A percentile compares a stretch with the other conserved stretches of the same genome.
Evolutionary conservation across 2,797 vertebrate species (phyloP).

Genomic region (Erpetoichthys calabaricus): DNA sequence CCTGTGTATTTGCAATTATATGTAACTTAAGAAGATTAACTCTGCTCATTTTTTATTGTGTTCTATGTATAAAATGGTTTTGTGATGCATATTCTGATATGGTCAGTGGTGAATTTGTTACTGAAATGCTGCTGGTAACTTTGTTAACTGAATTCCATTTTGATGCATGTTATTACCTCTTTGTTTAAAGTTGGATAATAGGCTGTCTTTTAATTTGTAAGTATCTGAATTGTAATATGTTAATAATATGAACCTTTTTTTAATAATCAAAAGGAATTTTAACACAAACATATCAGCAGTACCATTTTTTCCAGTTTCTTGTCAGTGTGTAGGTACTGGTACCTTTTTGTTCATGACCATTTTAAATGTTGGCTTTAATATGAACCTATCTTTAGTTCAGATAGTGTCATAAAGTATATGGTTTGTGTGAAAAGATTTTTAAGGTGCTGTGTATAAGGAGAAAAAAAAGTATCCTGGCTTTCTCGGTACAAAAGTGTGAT

Average conservation of each 20-base stretch:
- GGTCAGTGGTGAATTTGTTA: conserved; percentile 74
- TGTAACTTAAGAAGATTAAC: conserved; percentile 62
- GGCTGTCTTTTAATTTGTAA: conserved; percentile 37
- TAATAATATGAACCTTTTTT: conserved; percentile 41
- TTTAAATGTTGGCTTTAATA: conserved; percentile 94
- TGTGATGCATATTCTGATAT: conserved; percentile 76
- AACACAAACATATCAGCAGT: conserved; percentile 78
- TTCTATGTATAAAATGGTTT: conserved; percentile 69
- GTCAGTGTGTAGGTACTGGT: conserved; percentile 94
- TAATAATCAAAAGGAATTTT: conserved; percentile 60
- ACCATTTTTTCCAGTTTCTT: conserved; percentile 70
- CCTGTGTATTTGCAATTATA: conserved; percentile 72
- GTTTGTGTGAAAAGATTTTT: conserved; percentile 84
- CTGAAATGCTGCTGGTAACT: conserved; percentile 80
- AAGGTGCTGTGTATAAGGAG: conserved; percentile 86
- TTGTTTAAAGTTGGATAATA: conserved; percentile 42
- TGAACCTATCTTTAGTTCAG: conserved; percentile 83
- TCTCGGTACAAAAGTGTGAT: conserved; percentile 94
- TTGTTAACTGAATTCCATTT: conserved; percentile 53
- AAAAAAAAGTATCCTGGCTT: conserved; percentile 88
- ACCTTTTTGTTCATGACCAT: conserved; percentile 83
- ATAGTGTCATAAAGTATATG: conserved; percentile 83
- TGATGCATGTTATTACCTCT: conserved; percentile 34
- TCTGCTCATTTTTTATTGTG: conserved; percentile 67
- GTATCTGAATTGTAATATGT: conserved; percentile 42